Conservation (phyloP, 2,888 invertebrate species). For the Drosophila paramelanica region DNA sequence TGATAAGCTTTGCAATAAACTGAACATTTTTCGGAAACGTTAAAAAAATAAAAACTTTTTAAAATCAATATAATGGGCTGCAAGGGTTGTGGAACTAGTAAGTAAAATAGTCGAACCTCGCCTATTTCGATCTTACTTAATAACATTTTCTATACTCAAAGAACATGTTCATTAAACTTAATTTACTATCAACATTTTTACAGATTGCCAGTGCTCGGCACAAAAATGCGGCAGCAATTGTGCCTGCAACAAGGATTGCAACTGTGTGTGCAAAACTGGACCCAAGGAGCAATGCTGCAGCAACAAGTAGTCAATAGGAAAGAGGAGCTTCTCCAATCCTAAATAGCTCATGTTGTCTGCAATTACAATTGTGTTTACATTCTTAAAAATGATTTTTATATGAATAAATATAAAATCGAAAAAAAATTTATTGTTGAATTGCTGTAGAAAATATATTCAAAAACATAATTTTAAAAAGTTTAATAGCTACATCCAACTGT, state of each 20-base stretch:
- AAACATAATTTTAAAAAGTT: too few species aligned
- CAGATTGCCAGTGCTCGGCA: slow-evolving; percentile 65
- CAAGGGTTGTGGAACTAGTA: slow-evolving; percentile 69
- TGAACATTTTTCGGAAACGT: slow-evolving; percentile 11
- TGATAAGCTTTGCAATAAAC: slow-evolving; percentile 26
- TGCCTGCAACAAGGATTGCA: slow-evolving; percentile 64
- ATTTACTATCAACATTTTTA: background rate
- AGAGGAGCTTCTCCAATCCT: background rate
- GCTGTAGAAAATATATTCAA: background rate
- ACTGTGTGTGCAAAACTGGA: slow-evolving; percentile 68
- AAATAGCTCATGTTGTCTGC: slow-evolving; percentile 4
- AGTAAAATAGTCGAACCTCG: slow-evolving; percentile 21
- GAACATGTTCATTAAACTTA: background rate
- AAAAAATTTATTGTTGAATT: background rate
- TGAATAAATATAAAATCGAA: slow-evolving; percentile 11
- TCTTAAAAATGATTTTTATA: background rate
- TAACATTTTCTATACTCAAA: background rate
- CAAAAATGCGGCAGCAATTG: slow-evolving; percentile 67
- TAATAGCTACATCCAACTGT: too few species aligned
- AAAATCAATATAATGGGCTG: slow-evolving; percentile 55
- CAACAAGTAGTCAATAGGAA: slow-evolving; percentile 45
- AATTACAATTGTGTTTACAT: background rate
- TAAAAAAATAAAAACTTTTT: background rate
- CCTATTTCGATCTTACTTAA: too few species aligned
- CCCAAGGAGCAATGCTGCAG: slow-evolving; percentile 72